Percentiles rank a stretch among this genome's conserved stretches.
These are phyloP conservation scores for Anabas testudineus DNA, from an alignment of 2,797 vertebrate genomes.

Conservation along the genomic window DNA sequence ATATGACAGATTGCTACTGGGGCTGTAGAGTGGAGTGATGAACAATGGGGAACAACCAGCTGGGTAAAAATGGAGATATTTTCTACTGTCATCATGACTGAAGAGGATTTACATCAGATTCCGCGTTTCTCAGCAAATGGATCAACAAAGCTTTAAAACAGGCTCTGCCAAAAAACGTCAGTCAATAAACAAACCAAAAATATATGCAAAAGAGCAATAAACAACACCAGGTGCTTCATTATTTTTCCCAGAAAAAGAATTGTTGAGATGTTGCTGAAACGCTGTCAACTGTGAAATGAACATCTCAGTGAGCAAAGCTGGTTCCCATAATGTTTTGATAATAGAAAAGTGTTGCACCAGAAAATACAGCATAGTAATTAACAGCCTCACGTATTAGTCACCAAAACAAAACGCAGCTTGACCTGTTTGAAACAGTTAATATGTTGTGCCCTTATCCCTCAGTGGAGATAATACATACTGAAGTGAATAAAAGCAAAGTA, in stretches of 20 bases:
- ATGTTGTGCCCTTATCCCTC: no score
- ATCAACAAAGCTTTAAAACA: slow-evolving; percentile 34
- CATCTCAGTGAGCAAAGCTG: slow-evolving; percentile 9
- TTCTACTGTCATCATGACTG: slow-evolving; percentile 20
- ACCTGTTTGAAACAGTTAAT: neutral
- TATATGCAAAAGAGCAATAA: slow-evolving; percentile 23
- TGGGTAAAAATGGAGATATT: slow-evolving; percentile 44
- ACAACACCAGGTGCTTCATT: slow-evolving; percentile 20
- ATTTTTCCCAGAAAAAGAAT: slow-evolving; percentile 23
- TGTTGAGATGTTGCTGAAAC: slow-evolving; percentile 27
- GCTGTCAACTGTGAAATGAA: slow-evolving; percentile 21
- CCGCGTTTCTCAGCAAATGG: slow-evolving; percentile 34
- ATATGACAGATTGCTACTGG: slow-evolving; percentile 52
- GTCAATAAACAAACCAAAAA: slow-evolving; percentile 34
- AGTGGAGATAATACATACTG: no score
- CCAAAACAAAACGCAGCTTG: neutral
- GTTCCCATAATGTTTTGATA: neutral
- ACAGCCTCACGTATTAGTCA: neutral
- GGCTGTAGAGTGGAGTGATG: slow-evolving; percentile 31
- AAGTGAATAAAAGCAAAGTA: neutral
- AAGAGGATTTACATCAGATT: slow-evolving; percentile 43
- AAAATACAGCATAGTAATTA: neutral
- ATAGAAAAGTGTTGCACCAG: neutral
- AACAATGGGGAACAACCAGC: slow-evolving; percentile 53
- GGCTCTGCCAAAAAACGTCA: slow-evolving; percentile 24